These are phyloP conservation scores for Cyprinodon tularosa DNA, from an alignment of 2,113 vertebrate genomes.

Conservation along the genomic window DNA sequence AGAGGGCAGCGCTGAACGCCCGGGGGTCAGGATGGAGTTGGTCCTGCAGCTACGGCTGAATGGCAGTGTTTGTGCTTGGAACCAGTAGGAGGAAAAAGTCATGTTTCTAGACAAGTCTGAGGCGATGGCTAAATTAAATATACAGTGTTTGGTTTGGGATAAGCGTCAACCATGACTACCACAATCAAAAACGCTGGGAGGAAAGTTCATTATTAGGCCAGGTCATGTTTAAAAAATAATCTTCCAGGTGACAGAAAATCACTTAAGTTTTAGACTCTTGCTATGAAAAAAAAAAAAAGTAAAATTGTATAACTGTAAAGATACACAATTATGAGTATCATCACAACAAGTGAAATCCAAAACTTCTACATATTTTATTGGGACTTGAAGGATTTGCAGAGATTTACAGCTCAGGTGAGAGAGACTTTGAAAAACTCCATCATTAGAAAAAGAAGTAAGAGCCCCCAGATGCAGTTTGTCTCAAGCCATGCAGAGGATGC, in stretches of 20 bases:
- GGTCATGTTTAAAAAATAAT: slow-evolving; percentile 62
- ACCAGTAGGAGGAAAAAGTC: slow-evolving; percentile 30
- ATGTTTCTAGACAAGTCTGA: slow-evolving; percentile 31
- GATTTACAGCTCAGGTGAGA: too few relatives aligned
- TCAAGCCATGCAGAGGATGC: too few relatives aligned
- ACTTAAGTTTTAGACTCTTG: too few relatives aligned
- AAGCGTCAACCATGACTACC: slow-evolving; percentile 53
- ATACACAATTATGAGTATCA: too few relatives aligned
- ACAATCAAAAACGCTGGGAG: slow-evolving; percentile 12
- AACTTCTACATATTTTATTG: too few relatives aligned
- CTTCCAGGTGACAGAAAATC: too few relatives aligned
- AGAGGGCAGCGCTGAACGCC: slow-evolving; percentile 48
- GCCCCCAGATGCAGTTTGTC: too few relatives aligned
- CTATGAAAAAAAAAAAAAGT: slow-evolving; percentile 59
- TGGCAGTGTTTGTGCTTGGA: slow-evolving; percentile 60
- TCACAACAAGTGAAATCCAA: too few relatives aligned
- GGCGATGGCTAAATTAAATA: slow-evolving; percentile 55
- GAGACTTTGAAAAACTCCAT: too few relatives aligned
- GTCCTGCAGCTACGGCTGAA: slow-evolving; percentile 49
- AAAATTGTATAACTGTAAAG: slow-evolving; percentile 4
- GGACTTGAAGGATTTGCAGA: too few relatives aligned
- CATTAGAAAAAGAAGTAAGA: too few relatives aligned
- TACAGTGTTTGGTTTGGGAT: slow-evolving; percentile 63
- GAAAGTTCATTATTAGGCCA: slow-evolving; percentile 41
- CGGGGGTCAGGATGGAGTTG: slow-evolving; percentile 49